Base-by-base conservation (phyloP, 1,140 invertebrate species). In the Aphidius ervi region DNA sequence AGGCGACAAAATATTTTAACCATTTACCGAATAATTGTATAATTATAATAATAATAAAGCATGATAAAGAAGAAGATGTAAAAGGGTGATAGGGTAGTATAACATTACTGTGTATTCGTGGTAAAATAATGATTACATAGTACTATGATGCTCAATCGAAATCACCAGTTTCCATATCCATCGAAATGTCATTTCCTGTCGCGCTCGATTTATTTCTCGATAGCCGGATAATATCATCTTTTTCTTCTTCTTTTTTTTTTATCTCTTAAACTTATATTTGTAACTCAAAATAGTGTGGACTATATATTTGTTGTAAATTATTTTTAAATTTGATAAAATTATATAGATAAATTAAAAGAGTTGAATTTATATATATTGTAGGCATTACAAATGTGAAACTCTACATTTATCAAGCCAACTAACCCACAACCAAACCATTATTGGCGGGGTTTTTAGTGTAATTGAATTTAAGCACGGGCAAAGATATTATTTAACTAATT, bases 401-500 rank as follows among this genome's bases (percentile, higher is more conserved):
- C 67, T 63, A 66, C 72, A 74, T 74, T 65, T 68, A 74, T 74
- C 72, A 74, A 68, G 70, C 65, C 63, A 65, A 69, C 50, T 37
- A 49, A 60, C 67, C 72, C 74, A 72, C 76, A 77, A 73, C 68
- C 71, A 64, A 68, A 70, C 72, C 74, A 76, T 77, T 78, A 78
- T 75, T 71, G 68, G 65, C 68, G 68, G 66, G 67, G 71, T 71
- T 73, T 23, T 70, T 41, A 5, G 70, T 69, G 68, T 77, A 77
- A 79, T 78, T 78, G 76, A 77, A 79, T 78, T 72, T 70, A 79
- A 78, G 74, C 69, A 75, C 75, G 68, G 73, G 74, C 70, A 70
- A 76, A 77, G 76, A 77, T 77, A 77, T 79, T 77, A 78, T 79
- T 79, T 73, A 79, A 77, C 75, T 77, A 77, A 79, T 79, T 79